A percentile compares a stretch with the other conserved stretches of the same genome.
These are phyloP conservation scores for Aporophyla lueneburgensis DNA, from an alignment of 2,888 invertebrate genomes.

Conservation along the genomic window DNA sequence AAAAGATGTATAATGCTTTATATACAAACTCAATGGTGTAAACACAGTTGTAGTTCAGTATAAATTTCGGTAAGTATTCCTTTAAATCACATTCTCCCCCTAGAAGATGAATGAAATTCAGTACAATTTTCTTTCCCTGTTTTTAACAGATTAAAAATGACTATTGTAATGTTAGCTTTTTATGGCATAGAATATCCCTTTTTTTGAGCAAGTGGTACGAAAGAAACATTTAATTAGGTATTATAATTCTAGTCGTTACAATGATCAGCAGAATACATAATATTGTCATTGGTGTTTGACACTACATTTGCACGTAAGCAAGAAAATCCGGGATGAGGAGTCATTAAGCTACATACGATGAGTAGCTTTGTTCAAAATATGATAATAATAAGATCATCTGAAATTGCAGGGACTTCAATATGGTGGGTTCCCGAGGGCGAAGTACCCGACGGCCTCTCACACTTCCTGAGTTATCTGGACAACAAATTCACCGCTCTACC, in stretches of 20 bases:
- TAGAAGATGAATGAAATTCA: too few relatives aligned
- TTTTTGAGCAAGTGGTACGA: too few relatives aligned
- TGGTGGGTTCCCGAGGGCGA: constrained; percentile 74
- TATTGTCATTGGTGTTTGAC: neutral
- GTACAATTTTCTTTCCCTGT: too few relatives aligned
- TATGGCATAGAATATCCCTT: too few relatives aligned
- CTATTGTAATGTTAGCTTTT: too few relatives aligned
- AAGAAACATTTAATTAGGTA: neutral
- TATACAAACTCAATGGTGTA: too few relatives aligned
- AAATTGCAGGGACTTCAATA: constrained; percentile 78
- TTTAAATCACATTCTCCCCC: too few relatives aligned
- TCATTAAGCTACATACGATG: neutral
- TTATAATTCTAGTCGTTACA: neutral
- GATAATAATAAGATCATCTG: neutral
- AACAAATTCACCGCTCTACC: constrained; percentile 83
- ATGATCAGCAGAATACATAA: neutral
- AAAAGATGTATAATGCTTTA: too few relatives aligned
- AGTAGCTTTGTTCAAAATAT: neutral
- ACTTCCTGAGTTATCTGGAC: constrained; percentile 84
- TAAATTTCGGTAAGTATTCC: too few relatives aligned
- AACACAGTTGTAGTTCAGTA: too few relatives aligned
- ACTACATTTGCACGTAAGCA: neutral
- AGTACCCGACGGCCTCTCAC: constrained; percentile 82
- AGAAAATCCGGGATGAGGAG: neutral
- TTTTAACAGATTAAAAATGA: too few relatives aligned